Conservation (phyloP, 2,888 invertebrate genomes). For the Venusia cambrica region DNA sequence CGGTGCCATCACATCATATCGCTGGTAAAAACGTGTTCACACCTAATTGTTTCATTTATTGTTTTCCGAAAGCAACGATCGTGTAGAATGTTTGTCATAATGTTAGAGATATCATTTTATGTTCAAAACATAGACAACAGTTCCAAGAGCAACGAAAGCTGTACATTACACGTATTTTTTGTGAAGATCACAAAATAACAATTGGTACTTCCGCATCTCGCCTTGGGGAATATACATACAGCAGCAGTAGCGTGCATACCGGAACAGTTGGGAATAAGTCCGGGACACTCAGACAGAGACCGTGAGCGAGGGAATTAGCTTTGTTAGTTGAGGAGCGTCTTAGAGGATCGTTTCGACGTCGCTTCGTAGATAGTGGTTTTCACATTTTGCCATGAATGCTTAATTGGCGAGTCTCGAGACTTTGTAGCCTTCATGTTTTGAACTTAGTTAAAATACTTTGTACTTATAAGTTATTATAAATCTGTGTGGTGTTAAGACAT, state of each 20-base stretch:
- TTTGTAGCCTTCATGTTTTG: not conserved
- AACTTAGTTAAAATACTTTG: not conserved
- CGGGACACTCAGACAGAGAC: constrained; percentile 6
- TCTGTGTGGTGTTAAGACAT: too few relatives aligned
- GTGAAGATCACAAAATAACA: constrained; percentile 12
- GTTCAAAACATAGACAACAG: too few relatives aligned
- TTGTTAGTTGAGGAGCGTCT: constrained; percentile 14
- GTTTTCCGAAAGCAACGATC: too few relatives aligned
- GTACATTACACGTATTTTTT: too few relatives aligned
- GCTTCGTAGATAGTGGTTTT: constrained; percentile 12
- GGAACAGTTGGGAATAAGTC: constrained; percentile 1
- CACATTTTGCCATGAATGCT: constrained; percentile 12
- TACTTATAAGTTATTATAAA: too few relatives aligned
- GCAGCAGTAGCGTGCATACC: not conserved
- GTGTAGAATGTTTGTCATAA: too few relatives aligned
- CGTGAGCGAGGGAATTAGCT: constrained; percentile 13
- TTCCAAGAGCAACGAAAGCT: too few relatives aligned
- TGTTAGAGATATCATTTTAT: too few relatives aligned
- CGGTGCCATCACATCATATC: too few relatives aligned
- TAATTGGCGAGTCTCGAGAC: constrained; percentile 7
- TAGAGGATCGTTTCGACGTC: constrained; percentile 9
- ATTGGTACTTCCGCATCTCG: constrained; percentile 12
- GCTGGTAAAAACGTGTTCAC: too few relatives aligned
- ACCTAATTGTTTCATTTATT: too few relatives aligned
- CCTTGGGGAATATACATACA: constrained; percentile 5